phyloP scores from a whole-genome alignment of 2,113 vertebrate species.

The Junco hyemalis region DNA sequence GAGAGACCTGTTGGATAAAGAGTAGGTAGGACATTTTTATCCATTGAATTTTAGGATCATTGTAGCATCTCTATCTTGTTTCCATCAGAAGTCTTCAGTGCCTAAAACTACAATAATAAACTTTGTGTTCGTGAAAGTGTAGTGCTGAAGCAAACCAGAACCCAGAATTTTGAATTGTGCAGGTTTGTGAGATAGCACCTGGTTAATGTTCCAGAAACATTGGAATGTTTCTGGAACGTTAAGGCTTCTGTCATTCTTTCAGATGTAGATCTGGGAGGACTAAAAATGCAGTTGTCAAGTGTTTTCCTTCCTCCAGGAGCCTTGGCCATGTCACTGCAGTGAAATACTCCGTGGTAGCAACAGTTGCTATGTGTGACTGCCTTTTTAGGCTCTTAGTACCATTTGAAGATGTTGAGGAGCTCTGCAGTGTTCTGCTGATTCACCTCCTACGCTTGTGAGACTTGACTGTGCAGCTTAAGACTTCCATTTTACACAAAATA shows the following conservation, averaged over 20 bases:
- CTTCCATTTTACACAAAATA: background rate
- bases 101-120: background rate
- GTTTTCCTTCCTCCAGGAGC: background rate
- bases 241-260: too few species aligned
- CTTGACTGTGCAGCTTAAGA: background rate
- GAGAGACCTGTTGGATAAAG: background rate
- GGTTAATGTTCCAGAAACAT: background rate
- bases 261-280: background rate
- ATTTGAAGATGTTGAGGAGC: background rate
- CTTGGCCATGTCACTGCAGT: background rate
- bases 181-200: background rate
- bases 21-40: accelerated
- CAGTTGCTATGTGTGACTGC: constrained; percentile 44
- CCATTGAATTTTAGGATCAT: background rate
- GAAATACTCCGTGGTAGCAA: constrained; percentile 29
- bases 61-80: background rate
- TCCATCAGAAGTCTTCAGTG: background rate
- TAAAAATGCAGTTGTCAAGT: background rate
- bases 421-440: constrained; percentile 29
- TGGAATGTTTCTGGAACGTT: too few species aligned
- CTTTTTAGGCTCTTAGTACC: background rate
- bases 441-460: background rate
- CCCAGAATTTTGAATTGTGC: background rate
- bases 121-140: background rate
- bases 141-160: background rate